Base-by-base conservation (phyloP, 2,888 invertebrate species). In the Eristalis tenax region DNA sequence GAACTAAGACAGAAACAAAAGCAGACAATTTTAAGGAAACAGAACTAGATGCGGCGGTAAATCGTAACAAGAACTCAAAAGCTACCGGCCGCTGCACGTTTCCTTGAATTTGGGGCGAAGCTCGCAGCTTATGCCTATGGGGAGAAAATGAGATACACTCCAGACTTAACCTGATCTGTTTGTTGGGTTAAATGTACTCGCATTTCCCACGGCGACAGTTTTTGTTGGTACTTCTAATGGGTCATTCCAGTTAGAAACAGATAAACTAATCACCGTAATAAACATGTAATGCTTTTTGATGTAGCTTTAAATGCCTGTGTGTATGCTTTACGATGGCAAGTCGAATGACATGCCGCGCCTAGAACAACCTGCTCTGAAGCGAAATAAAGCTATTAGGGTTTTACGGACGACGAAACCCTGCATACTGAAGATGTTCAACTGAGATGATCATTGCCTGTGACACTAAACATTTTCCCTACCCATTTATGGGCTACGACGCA, bases 201-300 rank as follows among this genome's bases (percentile, higher is more conserved):
- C 26, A 28, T 61, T 81, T 86, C 86, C 83, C 86, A 86, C 83
- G 75, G 78, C 32, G 71, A 23, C 13, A 22, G 23, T 86, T 86
- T 65, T 74, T 82, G 38, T 38, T 59, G 26, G 71, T 78, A 75
- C 74, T 86, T 74, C 64, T 40, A 61, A 18, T 74, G 22, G 40
- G 74, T 38, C 56, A 74, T 23, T 75, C 56, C 64, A 75, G 69
- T 79, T 83, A 70, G 63, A 78, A 86, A 56, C 50, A 79, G 83
- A 86, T 86, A 83, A 86, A 83, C 83, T 83, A 79, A 86, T 86
- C 83, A 83, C 83, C 83, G 86, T 86, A 78, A 86, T 86, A 79
- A 86, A 86, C 78, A 76, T 78, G 86, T 78, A 82, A 85, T 86
- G 83, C 43, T 64, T 65, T 74, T 83, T 61, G 63, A 71, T 75